phyloP scores from a whole-genome alignment of 2,888 invertebrate genomes.

The Caenorhabditis parvicauda region DNA sequence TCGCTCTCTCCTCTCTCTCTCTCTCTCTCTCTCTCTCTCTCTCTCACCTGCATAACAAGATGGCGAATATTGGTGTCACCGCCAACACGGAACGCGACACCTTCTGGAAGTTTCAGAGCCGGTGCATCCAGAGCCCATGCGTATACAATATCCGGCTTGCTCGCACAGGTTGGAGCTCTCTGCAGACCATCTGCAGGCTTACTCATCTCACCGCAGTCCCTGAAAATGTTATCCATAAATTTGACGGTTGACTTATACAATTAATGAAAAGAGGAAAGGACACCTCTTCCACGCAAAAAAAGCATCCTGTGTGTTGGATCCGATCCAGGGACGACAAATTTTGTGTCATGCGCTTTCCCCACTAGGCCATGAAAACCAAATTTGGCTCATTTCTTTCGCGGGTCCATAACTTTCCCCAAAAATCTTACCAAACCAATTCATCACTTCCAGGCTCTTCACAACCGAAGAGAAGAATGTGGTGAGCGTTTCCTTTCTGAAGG shows the following conservation, averaged over 20 bases:
- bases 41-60: conserved; percentile 84
- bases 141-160: conserved; percentile 73
- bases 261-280: too few species aligned
- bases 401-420: neutral
- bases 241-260: neutral
- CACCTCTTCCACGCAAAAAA: too few species aligned
- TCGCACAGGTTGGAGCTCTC: conserved; percentile 75
- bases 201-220: conserved; percentile 91
- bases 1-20: neutral
- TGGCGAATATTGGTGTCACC: conserved; percentile 79
- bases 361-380: too few species aligned
- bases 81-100: conserved; percentile 86
- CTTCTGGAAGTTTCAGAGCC: conserved; percentile 76
- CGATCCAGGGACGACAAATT: too few species aligned
- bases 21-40: conserved; percentile 58
- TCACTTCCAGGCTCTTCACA: conserved; percentile 78
- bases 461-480: conserved; percentile 89
- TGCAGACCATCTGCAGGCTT: conserved; percentile 65
- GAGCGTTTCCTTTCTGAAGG: conserved; percentile 83
- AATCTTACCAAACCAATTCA: conserved; percentile 75
- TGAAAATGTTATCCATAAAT: conserved; percentile 34
- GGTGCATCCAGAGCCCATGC: conserved; percentile 93
- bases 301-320: too few species aligned
- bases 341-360: too few species aligned
- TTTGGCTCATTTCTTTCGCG: too few species aligned